Percentiles rank a stretch among this genome's conserved stretches.
Evolutionary conservation across 2,797 vertebrate genomes (phyloP).

Genomic region (Enteromius unitaeniatus): DNA sequence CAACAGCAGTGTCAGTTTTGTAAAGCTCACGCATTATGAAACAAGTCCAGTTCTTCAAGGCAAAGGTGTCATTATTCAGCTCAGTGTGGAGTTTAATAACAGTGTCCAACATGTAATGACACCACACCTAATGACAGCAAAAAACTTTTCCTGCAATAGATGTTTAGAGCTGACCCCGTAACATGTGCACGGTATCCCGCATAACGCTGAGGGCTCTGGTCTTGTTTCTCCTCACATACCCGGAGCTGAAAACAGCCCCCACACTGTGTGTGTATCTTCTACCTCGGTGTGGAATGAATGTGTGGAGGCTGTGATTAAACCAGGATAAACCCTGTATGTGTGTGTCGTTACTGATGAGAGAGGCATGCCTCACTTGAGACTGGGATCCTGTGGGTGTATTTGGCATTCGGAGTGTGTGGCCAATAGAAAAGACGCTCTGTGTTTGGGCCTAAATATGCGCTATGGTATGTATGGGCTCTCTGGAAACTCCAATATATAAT

Average conservation of each 20-base stretch:
- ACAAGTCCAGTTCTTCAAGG: not conserved
- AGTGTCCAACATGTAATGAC: not conserved
- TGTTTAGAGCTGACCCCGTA: not conserved
- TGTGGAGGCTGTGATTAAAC: constrained; percentile 53
- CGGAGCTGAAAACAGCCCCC: constrained; percentile 39
- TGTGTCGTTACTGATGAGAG: constrained; percentile 45
- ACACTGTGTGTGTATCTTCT: constrained; percentile 32
- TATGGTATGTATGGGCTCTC: constrained; percentile 29
- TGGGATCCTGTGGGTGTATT: constrained; percentile 44
- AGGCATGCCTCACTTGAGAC: constrained; percentile 40
- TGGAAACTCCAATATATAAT: constrained; percentile 1
- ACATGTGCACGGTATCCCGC: not conserved
- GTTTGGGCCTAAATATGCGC: constrained; percentile 26
- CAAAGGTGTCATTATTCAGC: not conserved
- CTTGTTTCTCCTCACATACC: not conserved
- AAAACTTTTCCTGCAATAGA: not conserved
- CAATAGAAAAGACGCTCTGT: constrained; percentile 61
- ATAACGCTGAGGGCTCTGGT: not conserved
- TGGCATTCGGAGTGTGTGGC: constrained; percentile 56
- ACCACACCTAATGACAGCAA: not conserved
- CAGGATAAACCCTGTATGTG: constrained; percentile 53
- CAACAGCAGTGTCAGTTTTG: not conserved
- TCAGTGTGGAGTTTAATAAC: not conserved
- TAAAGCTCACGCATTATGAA: not conserved
- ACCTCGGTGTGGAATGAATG: constrained; percentile 49